Percentiles rank a stretch among this genome's conserved stretches.
These are phyloP conservation scores for Pecten maximus DNA, from an alignment of 2,888 invertebrate genomes.

Conservation along the genomic window DNA sequence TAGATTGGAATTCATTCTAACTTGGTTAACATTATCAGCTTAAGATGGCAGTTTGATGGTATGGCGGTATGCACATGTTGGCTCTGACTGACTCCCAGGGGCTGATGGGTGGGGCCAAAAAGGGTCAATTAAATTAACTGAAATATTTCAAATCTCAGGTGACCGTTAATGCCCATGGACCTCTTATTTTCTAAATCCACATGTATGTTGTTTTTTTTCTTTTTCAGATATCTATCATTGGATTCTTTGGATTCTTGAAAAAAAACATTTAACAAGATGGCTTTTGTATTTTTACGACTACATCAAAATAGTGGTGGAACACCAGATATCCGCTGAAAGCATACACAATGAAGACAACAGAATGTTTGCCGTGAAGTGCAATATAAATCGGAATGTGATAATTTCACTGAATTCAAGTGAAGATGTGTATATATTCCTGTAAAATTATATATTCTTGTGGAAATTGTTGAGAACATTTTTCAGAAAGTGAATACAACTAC, in stretches of 20 bases:
- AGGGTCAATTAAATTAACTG: too few species aligned
- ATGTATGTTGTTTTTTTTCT: neutral
- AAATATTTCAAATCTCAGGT: too few species aligned
- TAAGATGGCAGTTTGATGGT: too few species aligned
- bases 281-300: neutral
- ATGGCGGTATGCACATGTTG: too few species aligned
- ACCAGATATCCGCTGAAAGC: neutral
- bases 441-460: neutral
- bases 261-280: neutral
- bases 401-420: neutral
- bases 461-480: neutral
- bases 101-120: too few species aligned
- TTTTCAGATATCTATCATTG: neutral
- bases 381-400: neutral
- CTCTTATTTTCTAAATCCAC: too few species aligned
- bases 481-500: neutral
- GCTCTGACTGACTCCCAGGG: too few species aligned
- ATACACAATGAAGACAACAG: neutral
- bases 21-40: too few species aligned
- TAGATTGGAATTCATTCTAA: too few species aligned
- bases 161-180: too few species aligned
- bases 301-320: conserved; percentile 12
- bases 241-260: neutral
- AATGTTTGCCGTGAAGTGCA: neutral
- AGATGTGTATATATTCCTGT: neutral